phyloP scores from a whole-genome alignment of 2,113 vertebrate species.

The Blennius ocellaris region DNA sequence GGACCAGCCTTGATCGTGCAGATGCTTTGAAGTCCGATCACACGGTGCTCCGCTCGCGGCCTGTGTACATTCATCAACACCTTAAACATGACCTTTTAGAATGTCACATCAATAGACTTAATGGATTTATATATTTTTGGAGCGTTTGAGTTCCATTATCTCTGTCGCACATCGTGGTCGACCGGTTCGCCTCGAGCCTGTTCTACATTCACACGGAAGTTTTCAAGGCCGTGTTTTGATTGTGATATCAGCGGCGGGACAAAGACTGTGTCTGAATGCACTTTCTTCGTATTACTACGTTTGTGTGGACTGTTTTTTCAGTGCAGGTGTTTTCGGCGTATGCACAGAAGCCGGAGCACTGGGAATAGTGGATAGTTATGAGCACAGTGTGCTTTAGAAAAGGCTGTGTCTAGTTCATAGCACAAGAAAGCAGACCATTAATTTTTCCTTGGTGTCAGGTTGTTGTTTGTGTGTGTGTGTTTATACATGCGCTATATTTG shows the following conservation, averaged over 20 bases:
- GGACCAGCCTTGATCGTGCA: slow-evolving; percentile 1
- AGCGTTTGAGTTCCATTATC: slow-evolving; percentile 4
- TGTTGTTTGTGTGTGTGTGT: neutral
- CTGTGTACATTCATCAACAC: slow-evolving; percentile 51
- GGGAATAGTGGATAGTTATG: neutral
- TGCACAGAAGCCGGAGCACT: neutral
- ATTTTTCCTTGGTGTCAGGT: slow-evolving; percentile 8
- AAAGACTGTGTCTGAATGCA: neutral
- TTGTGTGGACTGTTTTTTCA: neutral
- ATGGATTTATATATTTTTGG: slow-evolving; percentile 49
- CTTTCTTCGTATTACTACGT: neutral
- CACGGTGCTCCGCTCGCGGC: slow-evolving; percentile 18
- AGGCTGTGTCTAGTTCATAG: slow-evolving; percentile 20
- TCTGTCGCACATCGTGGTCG: neutral
- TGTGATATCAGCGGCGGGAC: neutral
- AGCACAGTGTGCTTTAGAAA: neutral
- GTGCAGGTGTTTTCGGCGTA: neutral
- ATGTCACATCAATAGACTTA: slow-evolving; percentile 48
- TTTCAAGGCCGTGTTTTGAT: neutral
- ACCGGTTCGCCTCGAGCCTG: slow-evolving; percentile 15
- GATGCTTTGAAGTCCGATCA: slow-evolving; percentile 12
- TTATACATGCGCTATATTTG: neutral
- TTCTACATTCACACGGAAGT: neutral
- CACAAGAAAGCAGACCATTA: slow-evolving; percentile 30
- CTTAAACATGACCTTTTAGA: slow-evolving; percentile 70